Base-by-base conservation (phyloP, 2,797 vertebrate species). In the Anabas testudineus region DNA sequence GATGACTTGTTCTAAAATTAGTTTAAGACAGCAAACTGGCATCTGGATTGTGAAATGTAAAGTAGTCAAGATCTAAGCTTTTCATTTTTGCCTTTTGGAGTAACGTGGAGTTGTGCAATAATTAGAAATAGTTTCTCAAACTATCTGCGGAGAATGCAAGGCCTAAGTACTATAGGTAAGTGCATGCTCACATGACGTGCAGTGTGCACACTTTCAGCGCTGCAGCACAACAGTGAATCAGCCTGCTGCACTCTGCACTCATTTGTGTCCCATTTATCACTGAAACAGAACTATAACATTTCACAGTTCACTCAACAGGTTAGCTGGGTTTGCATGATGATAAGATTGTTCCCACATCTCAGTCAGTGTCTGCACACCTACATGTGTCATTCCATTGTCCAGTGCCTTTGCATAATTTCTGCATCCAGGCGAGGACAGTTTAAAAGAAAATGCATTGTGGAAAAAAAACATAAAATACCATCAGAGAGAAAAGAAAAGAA, bases 401-500 rank as follows among this genome's bases (percentile, higher is more conserved):
- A 43, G 49, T 51, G 52, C 52, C 26, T 74, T 74, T 77, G 73
- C 69, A 77, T 80, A 59, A 10, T 45, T 59, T 51, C 56, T 76
- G 63, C 63, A 24, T 18, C 41, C 42, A 26, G 45, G 53, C 19
- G 34, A 65, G 56, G 58, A 66, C 41, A 61, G 46, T 42, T 36
- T 7, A 3, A 10, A 28, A 3, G 10, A 30, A 54, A 58, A 63
- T 5, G 43, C 1, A 36, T 43, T 13, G 42, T 41, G 10, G 15
- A 39, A 37, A 39, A 56, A 69, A 75, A 81, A 30, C 9, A 32
- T 55, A 24, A 69, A 67, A 30, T 75, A 48, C 21, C n/a, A 19
- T 70, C 22, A 45, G 67, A 48, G 62, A 21, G 39, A 68, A 73
- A 19, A 66, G 24, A 67, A n/a, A 56, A 48, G n/a, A 39, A 46